Evolutionary conservation across 2,888 invertebrate species (phyloP), one percentile per base, ranked within the genome.

Genomic region (Xanthia icteritia): DNA sequence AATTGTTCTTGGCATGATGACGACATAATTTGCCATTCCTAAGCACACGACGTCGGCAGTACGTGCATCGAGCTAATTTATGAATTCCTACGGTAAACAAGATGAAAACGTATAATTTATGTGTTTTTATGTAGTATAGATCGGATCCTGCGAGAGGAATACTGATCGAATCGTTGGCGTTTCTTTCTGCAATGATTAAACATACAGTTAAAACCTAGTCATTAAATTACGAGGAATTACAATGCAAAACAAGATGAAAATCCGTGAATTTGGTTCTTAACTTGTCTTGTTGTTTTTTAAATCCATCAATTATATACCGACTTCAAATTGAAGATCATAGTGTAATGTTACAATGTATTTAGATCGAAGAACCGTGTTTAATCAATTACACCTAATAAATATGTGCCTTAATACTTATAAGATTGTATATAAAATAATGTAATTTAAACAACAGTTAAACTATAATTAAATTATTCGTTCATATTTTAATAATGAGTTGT

Each of bases 361-460:
- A 88, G 81, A 79, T 81, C 73, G 85, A 64, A 85, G 73, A 88
- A 84, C 69, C 81, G 65, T 90, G 85, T 91, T 79, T 90, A 91
- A 89, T 89, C 89, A 89, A 87, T 81, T 90, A 89, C 74, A 93
- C 88, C 83, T 94, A 93, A 94, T 82, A 76, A 86, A 89, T 31
- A 86, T 89, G 94, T 95, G 94, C 95, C 95, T 95, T 95, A 94
- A 80, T 93, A 93, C 85, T 65, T 71, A 63, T 93, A 94, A 94
- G 91, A 88, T 92, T 88, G 88, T 90, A 91, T 69, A 86, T 86
- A 87, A 86, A 85, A 79, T 80, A 82, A 85, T 77, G 76, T 87
- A 85, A 85, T 81, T 65, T 77, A 73, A 82, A 77, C 61, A 69
- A 81, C 69, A 68, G 71, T 82, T 78, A 63, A 79, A 79, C 31